A percentile compares a stretch with the other conserved stretches of the same genome.
These are phyloP conservation scores for Linurgus olivaceus DNA, from an alignment of 2,797 vertebrate genomes.

Conservation along the genomic window DNA sequence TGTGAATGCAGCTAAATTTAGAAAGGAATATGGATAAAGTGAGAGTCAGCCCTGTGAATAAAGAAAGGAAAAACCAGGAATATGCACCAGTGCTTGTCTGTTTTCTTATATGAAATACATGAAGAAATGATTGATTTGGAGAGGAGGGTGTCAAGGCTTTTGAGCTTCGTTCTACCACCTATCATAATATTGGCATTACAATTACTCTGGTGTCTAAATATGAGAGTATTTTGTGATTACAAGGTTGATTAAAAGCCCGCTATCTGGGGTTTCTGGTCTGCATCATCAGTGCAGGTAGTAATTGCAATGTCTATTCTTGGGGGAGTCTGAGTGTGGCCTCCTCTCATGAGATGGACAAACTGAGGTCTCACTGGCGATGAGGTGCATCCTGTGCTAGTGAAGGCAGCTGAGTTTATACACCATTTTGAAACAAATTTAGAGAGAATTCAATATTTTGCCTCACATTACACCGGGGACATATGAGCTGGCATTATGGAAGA, in stretches of 20 bases:
- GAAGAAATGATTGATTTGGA: background rate
- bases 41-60: background rate
- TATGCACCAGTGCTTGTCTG: background rate
- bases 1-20: background rate
- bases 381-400: background rate
- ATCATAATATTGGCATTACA: background rate
- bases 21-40: background rate
- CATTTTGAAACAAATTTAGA: background rate
- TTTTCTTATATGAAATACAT: background rate
- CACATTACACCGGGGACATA: background rate
- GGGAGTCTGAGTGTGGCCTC: background rate
- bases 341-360: background rate
- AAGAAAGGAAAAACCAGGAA: background rate
- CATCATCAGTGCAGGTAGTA: background rate
- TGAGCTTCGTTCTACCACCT: background rate
- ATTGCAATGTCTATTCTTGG: background rate
- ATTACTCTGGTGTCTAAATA: background rate
- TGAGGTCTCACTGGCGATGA: background rate
- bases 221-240: background rate
- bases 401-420: background rate
- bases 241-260: background rate
- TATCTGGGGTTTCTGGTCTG: background rate
- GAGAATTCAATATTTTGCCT: background rate
- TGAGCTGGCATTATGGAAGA: background rate
- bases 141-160: background rate